Base-by-base conservation (phyloP, 1,140 invertebrate species). In the Heliconius eleuchia region DNA sequence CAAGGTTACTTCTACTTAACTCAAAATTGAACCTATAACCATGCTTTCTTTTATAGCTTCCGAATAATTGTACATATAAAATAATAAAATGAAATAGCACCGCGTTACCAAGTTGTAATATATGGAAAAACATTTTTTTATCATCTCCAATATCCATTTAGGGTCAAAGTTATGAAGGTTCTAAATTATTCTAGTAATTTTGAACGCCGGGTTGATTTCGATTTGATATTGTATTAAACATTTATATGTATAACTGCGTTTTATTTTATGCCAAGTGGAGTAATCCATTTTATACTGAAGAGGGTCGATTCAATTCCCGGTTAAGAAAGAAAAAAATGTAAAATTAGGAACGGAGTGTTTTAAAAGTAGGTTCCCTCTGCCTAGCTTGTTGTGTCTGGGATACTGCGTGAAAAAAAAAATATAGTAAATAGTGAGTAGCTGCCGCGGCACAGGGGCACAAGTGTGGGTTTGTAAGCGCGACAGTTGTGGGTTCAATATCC, bases 141-240 rank as follows among this genome's bases (percentile, higher is more conserved):
- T 57, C 55, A 57, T 57, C 8, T 57, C n/a, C 55, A 57, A 57
- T 57, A 57, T n/a, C 55, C 55, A 57, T 57, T 57, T 19, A 57
- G 55, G n/a, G 60, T 66, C 60, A 30, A 66, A 66, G 23, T 66
- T 27, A 66, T 66, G 60, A 66, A 66, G 60, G 60, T 66, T 13
- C 60, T 66, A 66, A 66, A 66, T 66, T 66, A 66, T 66, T 66
- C 60, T 27, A 66, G 30, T 66, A 66, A 27, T 30, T 23, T 66
- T 66, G 23, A 66, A 23, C 55, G 55, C 55, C n/a, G 60, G 60
- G 23, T 66, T 27, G 60, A 27, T 66, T 27, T 66, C 60, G 60
- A 30, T 66, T 66, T 66, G 60, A 66, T 66, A 66, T 30, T 23
- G 60, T 66, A 66, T 66, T 66, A 66, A 27, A 66, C n/a, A 57